A percentile compares a stretch with the other conserved stretches of the same genome.
phyloP scores from a whole-genome alignment of 2,113 vertebrate genomes.

The Potamarius usumacintae region DNA sequence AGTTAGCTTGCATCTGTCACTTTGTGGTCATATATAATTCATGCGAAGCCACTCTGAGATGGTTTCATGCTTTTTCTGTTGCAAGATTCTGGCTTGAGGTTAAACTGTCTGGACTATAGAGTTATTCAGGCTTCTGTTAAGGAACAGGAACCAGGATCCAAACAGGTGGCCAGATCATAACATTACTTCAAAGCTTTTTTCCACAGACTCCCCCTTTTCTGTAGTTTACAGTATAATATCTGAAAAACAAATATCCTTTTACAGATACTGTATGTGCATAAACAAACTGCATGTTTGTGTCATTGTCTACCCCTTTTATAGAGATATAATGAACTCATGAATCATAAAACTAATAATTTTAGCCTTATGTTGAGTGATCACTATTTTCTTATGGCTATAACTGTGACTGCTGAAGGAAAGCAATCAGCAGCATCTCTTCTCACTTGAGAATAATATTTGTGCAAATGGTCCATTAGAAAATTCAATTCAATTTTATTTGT shows the following conservation, averaged over 20 bases:
- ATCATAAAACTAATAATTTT: background rate
- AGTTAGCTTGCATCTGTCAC: conserved; percentile 17
- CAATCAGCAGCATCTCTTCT: background rate
- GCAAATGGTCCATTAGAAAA: background rate
- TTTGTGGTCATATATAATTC: conserved; percentile 38
- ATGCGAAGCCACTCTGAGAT: conserved; percentile 9
- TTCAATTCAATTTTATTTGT: too few species aligned
- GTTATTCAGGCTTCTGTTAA: conserved; percentile 26
- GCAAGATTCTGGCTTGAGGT: conserved; percentile 23
- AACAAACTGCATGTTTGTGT: background rate
- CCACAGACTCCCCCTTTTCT: background rate
- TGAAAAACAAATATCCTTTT: background rate
- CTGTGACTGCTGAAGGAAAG: background rate
- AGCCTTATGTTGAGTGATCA: background rate
- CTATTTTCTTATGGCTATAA: background rate
- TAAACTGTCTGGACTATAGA: conserved; percentile 17
- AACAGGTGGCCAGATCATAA: conserved; percentile 24
- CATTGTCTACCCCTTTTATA: background rate
- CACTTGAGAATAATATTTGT: background rate
- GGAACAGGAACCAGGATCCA: conserved; percentile 35
- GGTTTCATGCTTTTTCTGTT: conserved; percentile 27
- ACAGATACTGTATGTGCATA: background rate
- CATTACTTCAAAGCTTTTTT: background rate
- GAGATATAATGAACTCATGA: background rate
- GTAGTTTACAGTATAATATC: background rate